Evolutionary conservation across 2,797 vertebrate species (phyloP).

Genomic region (Microcaecilia unicolor): DNA sequence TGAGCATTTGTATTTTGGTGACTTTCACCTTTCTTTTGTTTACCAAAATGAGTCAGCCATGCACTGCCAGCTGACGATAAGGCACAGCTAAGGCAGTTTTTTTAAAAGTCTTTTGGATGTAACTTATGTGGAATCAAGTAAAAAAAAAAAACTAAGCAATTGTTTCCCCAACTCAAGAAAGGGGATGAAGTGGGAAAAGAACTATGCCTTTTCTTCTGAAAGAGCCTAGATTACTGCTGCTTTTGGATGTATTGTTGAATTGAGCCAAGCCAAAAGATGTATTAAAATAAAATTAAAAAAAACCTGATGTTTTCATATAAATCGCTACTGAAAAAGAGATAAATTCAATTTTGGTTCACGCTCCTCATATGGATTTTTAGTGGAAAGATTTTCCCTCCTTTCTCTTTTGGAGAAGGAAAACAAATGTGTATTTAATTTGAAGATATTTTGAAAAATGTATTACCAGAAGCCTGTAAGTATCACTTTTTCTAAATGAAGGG

Average conservation of each 20-base stretch:
- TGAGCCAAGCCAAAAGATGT: background rate
- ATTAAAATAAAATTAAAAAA: no score
- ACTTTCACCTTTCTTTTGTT: no score
- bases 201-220: background rate
- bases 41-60: no score
- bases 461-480: slow-evolving; percentile 9
- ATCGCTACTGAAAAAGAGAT: background rate
- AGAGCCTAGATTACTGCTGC: background rate
- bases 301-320: background rate
- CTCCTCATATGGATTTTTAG: slow-evolving; percentile 20
- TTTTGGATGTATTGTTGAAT: background rate
- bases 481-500: slow-evolving; percentile 7
- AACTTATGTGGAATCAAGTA: no score
- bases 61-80: no score
- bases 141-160: no score
- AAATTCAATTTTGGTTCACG: slow-evolving; percentile 6
- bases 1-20: no score
- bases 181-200: background rate
- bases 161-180: no score
- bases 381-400: slow-evolving; percentile 5
- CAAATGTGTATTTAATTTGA: slow-evolving; percentile 34
- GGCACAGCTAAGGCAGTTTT: no score
- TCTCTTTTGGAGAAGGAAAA: slow-evolving; percentile 2
- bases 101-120: no score
- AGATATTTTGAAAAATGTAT: slow-evolving; percentile 16